Conservation (phyloP, 2,888 invertebrate species). For the Diarsia brunnea region DNA sequence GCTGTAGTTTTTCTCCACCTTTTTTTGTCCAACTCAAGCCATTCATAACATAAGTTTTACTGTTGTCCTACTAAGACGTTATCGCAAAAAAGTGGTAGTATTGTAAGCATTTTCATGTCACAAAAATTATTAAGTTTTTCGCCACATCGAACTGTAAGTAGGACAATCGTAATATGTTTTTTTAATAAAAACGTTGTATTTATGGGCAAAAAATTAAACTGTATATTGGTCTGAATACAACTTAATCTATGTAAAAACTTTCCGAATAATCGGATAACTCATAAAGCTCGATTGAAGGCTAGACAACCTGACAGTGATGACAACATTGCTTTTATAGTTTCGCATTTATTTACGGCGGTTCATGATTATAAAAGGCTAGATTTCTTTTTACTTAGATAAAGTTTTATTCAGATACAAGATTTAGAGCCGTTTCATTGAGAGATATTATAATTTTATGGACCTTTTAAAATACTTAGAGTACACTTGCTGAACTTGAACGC, state of each 20-base stretch:
- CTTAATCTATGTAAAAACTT: conserved; percentile 46
- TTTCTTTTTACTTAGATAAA: background rate
- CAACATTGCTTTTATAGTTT: background rate
- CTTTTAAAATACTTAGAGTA: background rate
- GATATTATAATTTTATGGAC: background rate
- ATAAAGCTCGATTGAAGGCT: conserved; percentile 7
- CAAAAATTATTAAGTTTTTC: conserved; percentile 47
- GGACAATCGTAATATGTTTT: conserved; percentile 39
- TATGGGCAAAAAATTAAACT: conserved; percentile 42
- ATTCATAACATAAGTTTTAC: conserved; percentile 19
- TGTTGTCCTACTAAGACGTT: conserved; percentile 14
- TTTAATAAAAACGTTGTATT: conserved; percentile 42
- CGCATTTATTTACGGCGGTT: background rate
- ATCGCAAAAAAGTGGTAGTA: conserved; percentile 37
- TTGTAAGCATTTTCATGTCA: conserved; percentile 31
- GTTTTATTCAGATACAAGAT: background rate
- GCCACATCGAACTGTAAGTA: conserved; percentile 18
- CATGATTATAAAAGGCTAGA: background rate
- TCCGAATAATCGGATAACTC: conserved; percentile 23
- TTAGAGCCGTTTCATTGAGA: background rate
- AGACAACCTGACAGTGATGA: conserved; percentile 4
- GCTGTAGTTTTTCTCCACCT: conserved; percentile 25
- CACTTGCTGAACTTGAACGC: background rate
- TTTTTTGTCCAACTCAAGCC: conserved; percentile 12
- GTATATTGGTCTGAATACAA: conserved; percentile 37